Evolutionary conservation across 2,888 invertebrate genomes (phyloP).

Genomic region (Cryptocephalus moraei): DNA sequence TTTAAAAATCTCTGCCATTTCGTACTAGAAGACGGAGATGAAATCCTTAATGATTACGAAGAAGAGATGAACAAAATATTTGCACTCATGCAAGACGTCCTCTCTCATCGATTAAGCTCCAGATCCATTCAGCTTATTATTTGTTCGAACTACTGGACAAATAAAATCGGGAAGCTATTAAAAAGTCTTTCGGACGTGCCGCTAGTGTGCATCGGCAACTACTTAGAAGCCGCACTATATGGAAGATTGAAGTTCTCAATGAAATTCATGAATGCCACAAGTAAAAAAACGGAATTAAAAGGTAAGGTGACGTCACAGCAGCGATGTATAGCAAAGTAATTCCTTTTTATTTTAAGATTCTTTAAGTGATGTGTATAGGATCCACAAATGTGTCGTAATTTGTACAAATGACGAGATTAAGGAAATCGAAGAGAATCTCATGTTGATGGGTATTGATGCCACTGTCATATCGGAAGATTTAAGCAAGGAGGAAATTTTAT

Average conservation of each 20-base stretch:
- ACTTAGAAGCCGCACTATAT: constrained; percentile 66
- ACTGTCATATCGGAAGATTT: constrained; percentile 23
- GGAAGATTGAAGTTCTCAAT: constrained; percentile 44
- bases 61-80: constrained; percentile 40
- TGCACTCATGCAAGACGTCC: constrained; percentile 38
- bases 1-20: constrained; percentile 53
- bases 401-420: constrained; percentile 52
- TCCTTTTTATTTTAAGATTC: neutral
- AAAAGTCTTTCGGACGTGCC: constrained; percentile 45
- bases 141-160: constrained; percentile 55
- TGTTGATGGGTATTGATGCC: constrained; percentile 19
- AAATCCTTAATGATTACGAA: constrained; percentile 46
- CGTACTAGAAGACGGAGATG: constrained; percentile 62
- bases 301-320: constrained; percentile 21
- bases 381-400: constrained; percentile 49
- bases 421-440: constrained; percentile 20
- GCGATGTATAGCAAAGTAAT: neutral
- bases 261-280: constrained; percentile 28
- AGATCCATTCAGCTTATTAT: constrained; percentile 48
- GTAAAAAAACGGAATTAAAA: constrained; percentile 37
- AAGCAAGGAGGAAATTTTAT: constrained; percentile 16
- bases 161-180: constrained; percentile 45
- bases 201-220: constrained; percentile 58
- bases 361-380: neutral
- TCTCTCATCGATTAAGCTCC: constrained; percentile 37